Conservation (phyloP, 35 echinoderm and acorn worm species). For the Lytechinus variegatus region DNA sequence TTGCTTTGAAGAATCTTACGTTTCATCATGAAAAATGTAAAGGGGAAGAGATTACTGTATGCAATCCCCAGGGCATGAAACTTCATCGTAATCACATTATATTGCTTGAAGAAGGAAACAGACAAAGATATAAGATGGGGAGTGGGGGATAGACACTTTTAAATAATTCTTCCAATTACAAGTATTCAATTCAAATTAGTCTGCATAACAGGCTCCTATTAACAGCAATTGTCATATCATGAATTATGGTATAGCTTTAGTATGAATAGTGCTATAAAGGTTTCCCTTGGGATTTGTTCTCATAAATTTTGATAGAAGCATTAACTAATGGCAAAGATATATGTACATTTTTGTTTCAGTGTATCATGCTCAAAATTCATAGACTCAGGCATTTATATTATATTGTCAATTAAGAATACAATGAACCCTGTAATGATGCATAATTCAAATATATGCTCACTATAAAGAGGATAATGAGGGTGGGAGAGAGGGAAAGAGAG, state of each 20-base stretch:
- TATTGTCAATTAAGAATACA: neutral
- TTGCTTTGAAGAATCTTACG: neutral
- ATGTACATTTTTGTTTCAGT: no score
- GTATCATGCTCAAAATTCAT: no score
- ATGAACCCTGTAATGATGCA: neutral
- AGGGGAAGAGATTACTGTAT: neutral
- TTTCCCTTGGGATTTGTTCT: no score
- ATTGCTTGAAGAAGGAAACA: neutral
- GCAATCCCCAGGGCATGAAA: neutral
- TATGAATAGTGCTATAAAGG: no score
- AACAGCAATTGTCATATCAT: no score
- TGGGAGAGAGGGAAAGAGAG: no score
- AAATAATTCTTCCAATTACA: neutral
- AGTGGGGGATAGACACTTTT: neutral
- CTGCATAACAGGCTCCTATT: neutral
- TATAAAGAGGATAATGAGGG: no score
- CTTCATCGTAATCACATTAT: neutral
- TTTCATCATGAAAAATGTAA: neutral
- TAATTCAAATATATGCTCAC: neutral
- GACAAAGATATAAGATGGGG: neutral
- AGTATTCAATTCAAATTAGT: neutral
- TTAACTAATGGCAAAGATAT: no score
- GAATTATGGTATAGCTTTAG: no score
- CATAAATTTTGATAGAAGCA: no score
- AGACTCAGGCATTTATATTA: no score